Conservation (phyloP, 2,888 invertebrate genomes). For the Euplexia lucipara region DNA sequence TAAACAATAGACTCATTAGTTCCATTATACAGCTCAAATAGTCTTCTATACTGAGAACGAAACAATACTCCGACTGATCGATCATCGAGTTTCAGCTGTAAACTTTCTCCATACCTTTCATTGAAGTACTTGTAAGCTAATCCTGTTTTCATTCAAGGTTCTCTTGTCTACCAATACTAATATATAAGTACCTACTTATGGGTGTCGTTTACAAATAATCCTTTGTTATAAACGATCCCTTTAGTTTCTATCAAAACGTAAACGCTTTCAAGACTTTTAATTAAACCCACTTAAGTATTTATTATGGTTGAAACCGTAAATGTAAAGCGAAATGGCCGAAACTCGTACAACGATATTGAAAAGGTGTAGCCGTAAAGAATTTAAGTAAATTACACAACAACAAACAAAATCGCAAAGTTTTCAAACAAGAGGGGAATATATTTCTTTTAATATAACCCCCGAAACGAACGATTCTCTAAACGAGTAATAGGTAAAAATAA, state of each 20-base stretch:
- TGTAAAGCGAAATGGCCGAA: constrained; percentile 65
- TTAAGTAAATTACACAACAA: constrained; percentile 80
- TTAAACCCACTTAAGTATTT: constrained; percentile 73
- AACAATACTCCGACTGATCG: constrained; percentile 4
- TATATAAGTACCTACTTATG: constrained; percentile 15
- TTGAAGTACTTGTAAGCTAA: constrained; percentile 2
- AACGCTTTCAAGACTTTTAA: constrained; percentile 69
- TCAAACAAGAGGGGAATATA: constrained; percentile 60
- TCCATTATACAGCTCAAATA: neutral
- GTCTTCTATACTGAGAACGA: neutral
- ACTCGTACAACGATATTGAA: constrained; percentile 69
- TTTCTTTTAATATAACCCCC: constrained; percentile 69
- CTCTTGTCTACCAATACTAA: constrained; percentile 11
- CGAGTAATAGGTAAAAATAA: constrained; percentile 78
- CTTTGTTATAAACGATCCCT: constrained; percentile 44
- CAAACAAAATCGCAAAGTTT: constrained; percentile 77
- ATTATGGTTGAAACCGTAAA: constrained; percentile 71
- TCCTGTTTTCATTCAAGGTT: constrained; percentile 5
- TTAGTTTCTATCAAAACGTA: constrained; percentile 62
- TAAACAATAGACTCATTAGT: neutral
- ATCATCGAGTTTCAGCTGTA: constrained; percentile 18
- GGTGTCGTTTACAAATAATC: constrained; percentile 43
- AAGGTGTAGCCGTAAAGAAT: constrained; percentile 72
- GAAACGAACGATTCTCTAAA: constrained; percentile 75
- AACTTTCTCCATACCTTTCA: neutral